These are phyloP conservation scores for Bombus pascuorum DNA, from an alignment of 1,140 invertebrate species.

Conservation along the genomic window DNA sequence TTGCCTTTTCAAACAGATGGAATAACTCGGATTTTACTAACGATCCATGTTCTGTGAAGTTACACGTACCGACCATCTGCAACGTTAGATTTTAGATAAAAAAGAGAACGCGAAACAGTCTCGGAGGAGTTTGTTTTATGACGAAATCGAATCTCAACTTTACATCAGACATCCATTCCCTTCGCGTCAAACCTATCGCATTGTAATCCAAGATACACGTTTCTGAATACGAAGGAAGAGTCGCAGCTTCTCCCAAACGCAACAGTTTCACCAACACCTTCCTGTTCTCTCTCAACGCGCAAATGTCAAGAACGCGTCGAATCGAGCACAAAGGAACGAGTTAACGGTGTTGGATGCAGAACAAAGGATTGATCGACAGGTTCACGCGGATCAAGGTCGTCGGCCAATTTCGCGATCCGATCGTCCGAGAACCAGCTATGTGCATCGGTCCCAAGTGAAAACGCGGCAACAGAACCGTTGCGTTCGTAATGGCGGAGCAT, in stretches of 20 bases:
- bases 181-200: not conserved
- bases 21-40: not conserved
- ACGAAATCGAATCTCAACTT: not conserved
- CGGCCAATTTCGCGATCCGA: conserved; percentile 31
- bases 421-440: not conserved
- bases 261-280: not conserved
- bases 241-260: not conserved
- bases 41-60: rapidly evolving
- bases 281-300: not conserved
- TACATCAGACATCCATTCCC: not conserved
- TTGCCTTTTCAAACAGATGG: not conserved
- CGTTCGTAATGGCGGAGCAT: conserved; percentile 48
- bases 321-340: conserved; percentile 8
- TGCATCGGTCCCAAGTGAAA: not conserved
- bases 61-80: not conserved
- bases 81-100: too few species aligned
- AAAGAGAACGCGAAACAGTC: not conserved
- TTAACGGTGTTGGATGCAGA: conserved; percentile 34
- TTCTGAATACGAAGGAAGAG: not conserved
- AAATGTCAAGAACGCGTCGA: conserved; percentile 34
- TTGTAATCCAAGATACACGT: not conserved
- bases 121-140: not conserved
- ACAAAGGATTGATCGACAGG: conserved; percentile 39
- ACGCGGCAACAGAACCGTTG: conserved; percentile 14
- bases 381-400: conserved; percentile 31